Base-by-base conservation (phyloP, 2,113 vertebrate species). In the Perccottus glenii region DNA sequence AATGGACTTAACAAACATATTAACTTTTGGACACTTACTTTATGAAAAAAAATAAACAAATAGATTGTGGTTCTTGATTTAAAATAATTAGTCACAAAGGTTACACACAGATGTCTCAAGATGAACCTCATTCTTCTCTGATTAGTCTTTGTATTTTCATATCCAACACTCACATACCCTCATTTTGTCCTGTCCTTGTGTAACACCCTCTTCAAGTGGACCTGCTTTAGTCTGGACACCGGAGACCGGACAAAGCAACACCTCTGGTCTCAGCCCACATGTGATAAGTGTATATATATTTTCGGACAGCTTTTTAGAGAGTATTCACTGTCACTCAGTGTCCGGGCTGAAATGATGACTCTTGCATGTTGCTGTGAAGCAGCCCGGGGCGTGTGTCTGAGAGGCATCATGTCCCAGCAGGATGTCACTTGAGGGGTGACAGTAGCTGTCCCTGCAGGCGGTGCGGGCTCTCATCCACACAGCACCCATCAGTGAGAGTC, bases 371-470 rank as follows among this genome's bases (percentile, higher is more conserved):
- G 32, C 6, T 52, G 48, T 27, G 19, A 35, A 42, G 15, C 33
- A 12, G 70, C 48, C 43, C 15, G 44, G 12, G 62, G 58, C 48
- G 16, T 63, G 48, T 47, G 36, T 66, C 60, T 70, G 9, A 55
- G 47, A 59, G 61, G 4, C 56, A 42, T 48, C 15, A 5, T 36
- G 35, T 57, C 57, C 49, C 42, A 15, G 55, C 11, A 16, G 46
- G 63, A 42, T 58, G 61, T 52, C 45, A 43, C 56, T 57, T 33
- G 19, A 33, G 43, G 56, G 45, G 43, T 33, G 44, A 61, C 44
- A 40, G 38, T 14, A 14, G 55, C 43, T 55, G 48, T 55, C 47
- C 43, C 52, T 12, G 53, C 64, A 44, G 69, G 53, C 49, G 16
- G 48, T 5, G n/a, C 19, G 19, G 33, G 9, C 15, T 57, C 51